Conservation (phyloP, 2,113 vertebrate genomes). For the Sorex fumeus region DNA sequence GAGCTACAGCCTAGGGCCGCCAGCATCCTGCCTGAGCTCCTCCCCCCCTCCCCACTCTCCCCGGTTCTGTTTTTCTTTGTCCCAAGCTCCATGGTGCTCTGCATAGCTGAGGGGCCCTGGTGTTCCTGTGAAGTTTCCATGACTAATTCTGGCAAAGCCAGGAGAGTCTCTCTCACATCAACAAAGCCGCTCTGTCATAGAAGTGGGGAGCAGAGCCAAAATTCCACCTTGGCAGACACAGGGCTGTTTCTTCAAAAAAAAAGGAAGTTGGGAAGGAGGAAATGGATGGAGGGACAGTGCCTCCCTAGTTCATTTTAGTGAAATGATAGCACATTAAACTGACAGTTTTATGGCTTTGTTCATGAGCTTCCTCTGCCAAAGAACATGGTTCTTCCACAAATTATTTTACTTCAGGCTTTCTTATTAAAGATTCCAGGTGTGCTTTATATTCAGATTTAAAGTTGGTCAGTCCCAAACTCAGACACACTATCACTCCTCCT, state of each 20-base stretch:
- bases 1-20: background rate
- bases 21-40: background rate
- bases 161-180: constrained; percentile 56
- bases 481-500: background rate
- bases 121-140: constrained; percentile 75
- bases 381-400: constrained; percentile 70
- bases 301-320: constrained; percentile 35
- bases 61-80: constrained; percentile 68
- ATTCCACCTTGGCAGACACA: constrained; percentile 67
- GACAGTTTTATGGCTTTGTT: constrained; percentile 66
- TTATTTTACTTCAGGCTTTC: constrained; percentile 61
- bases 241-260: background rate
- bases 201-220: constrained; percentile 57
- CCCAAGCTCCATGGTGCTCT: constrained; percentile 9
- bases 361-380: constrained; percentile 63
- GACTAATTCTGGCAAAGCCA: constrained; percentile 75
- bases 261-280: constrained; percentile 42
- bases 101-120: constrained; percentile 17
- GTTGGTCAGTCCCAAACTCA: background rate
- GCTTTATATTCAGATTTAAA: constrained; percentile 59
- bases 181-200: constrained; percentile 54
- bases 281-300: constrained; percentile 47
- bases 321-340: constrained; percentile 49
- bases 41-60: background rate
- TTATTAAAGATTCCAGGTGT: constrained; percentile 44